Evolutionary conservation across 2,113 vertebrate genomes (phyloP).

Genomic region (human): DNA sequence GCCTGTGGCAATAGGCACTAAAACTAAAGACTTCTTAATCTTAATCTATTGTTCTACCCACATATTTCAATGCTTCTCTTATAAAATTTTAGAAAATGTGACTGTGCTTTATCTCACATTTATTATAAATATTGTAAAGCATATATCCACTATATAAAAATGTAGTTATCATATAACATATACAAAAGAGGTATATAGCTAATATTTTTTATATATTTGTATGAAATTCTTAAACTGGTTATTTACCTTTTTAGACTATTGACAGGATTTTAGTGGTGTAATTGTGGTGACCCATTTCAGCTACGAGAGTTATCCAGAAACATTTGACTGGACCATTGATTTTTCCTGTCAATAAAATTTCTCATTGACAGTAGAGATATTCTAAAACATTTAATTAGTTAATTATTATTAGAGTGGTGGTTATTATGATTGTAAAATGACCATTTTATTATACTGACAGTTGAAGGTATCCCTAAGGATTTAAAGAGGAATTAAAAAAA

Average conservation of each 20-base stretch:
- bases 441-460: not conserved
- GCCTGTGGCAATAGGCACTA: not conserved
- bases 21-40: not conserved
- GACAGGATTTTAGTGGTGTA: not conserved
- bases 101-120: not conserved
- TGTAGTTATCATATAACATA: not conserved
- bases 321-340: not conserved
- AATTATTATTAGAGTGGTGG: not conserved
- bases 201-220: not conserved
- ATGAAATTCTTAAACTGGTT: not conserved
- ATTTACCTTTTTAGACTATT: not conserved
- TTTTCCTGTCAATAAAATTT: not conserved
- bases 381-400: not conserved
- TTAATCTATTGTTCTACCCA: not conserved
- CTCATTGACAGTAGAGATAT: not conserved
- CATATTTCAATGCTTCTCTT: not conserved
- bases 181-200: not conserved
- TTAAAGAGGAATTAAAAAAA: not conserved
- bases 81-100: not conserved
- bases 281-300: not conserved
- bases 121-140: not conserved
- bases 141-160: not conserved
- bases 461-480: not conserved
- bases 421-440: not conserved
- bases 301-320: not conserved